Evolutionary conservation across 1,140 invertebrate genomes (phyloP).

Genomic region (Periplaneta americana): DNA sequence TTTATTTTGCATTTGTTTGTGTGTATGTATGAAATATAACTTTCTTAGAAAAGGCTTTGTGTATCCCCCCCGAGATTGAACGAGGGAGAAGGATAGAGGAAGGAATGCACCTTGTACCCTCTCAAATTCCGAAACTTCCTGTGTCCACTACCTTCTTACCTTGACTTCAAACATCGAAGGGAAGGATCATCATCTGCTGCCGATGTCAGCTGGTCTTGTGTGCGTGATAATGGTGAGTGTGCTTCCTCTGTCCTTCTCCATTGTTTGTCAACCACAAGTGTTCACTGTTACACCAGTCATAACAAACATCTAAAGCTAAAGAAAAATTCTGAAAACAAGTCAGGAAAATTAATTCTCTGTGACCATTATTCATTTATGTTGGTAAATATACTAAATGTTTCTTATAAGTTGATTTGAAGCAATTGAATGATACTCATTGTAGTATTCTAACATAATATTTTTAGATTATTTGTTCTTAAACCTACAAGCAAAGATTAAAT

Average conservation of each 20-base stretch:
- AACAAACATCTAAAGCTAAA: no score
- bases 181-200: not conserved
- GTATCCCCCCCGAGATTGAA: not conserved
- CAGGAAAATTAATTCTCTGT: no score
- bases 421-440: no score
- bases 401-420: no score
- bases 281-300: not conserved
- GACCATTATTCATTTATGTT: no score
- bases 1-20: not conserved
- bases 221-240: not conserved
- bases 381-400: no score
- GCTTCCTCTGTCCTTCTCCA: not conserved
- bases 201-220: not conserved
- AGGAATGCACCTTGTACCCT: not conserved
- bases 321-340: no score
- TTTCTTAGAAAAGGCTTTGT: not conserved
- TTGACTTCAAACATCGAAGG: not conserved
- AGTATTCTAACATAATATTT: no score
- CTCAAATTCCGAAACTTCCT: not conserved
- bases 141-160: not conserved
- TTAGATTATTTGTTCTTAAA: no score
- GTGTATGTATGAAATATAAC: not conserved
- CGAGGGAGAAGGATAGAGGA: not conserved
- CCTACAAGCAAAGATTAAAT: no score
- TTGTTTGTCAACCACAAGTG: not conserved